Conservation (phyloP, 64 coral and sea anemone species). For the Montipora foliosa region DNA sequence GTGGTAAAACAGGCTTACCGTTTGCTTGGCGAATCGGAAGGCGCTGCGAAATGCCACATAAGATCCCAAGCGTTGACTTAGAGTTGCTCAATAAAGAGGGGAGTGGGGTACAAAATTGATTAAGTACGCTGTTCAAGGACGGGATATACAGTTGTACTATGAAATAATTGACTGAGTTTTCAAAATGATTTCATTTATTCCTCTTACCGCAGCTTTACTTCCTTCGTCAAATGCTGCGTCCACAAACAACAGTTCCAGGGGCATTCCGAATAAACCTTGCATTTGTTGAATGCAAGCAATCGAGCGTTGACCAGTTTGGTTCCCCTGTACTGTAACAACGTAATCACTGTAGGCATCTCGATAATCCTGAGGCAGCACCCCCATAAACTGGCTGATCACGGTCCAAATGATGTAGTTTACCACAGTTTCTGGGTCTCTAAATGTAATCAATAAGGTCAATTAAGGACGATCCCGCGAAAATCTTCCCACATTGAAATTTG, state of each 20-base stretch:
- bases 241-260: slow-evolving; percentile 79
- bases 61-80: too few species aligned
- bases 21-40: too few species aligned
- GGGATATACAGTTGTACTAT: too few species aligned
- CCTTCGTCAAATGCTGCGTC: slow-evolving; percentile 70
- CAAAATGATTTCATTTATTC: neutral
- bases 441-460: neutral
- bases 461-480: too few species aligned
- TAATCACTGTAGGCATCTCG: slow-evolving; percentile 29
- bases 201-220: slow-evolving; percentile 66
- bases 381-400: slow-evolving; percentile 60
- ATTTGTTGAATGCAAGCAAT: slow-evolving; percentile 66
- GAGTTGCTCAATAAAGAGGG: too few species aligned
- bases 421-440: slow-evolving; percentile 54
- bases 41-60: too few species aligned
- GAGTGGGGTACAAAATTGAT: too few species aligned
- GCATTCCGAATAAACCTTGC: slow-evolving; percentile 60
- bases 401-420: slow-evolving; percentile 91
- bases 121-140: too few species aligned
- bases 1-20: too few species aligned
- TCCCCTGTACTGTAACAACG: neutral
- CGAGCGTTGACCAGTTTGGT: slow-evolving; percentile 39
- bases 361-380: slow-evolving; percentile 38
- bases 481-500: too few species aligned
- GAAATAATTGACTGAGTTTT: neutral